Conservation (phyloP, 2,888 invertebrate genomes). For the Cryptocheilus praepositus region DNA sequence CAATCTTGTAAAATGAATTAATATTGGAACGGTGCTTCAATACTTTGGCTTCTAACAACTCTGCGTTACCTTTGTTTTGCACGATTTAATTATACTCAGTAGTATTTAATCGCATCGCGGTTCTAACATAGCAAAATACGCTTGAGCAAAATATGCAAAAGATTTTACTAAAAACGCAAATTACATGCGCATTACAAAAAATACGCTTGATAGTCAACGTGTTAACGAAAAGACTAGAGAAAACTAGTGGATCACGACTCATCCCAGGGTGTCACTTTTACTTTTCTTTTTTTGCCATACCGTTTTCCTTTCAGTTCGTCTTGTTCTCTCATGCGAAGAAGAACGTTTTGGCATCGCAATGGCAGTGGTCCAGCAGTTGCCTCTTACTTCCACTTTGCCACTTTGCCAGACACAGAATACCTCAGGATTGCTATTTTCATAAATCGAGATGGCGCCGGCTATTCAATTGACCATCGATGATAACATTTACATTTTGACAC, state of each 20-base stretch:
- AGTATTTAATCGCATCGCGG: too few relatives aligned
- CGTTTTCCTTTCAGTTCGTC: slow-evolving; percentile 29
- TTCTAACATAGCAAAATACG: too few relatives aligned
- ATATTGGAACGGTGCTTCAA: too few relatives aligned
- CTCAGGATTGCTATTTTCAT: slow-evolving; percentile 20
- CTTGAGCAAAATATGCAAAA: too few relatives aligned
- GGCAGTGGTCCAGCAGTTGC: slow-evolving; percentile 55
- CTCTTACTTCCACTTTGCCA: slow-evolving; percentile 30
- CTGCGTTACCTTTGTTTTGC: too few relatives aligned
- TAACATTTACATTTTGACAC: neutral
- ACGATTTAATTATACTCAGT: too few relatives aligned
- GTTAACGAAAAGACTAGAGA: slow-evolving; percentile 14
- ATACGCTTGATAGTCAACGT: too few relatives aligned
- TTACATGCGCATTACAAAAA: too few relatives aligned
- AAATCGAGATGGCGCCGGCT: slow-evolving; percentile 16
- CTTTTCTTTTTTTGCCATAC: slow-evolving; percentile 31
- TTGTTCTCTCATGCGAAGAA: slow-evolving; percentile 17
- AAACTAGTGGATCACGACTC: slow-evolving; percentile 15
- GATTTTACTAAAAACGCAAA: too few relatives aligned
- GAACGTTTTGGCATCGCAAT: slow-evolving; percentile 46
- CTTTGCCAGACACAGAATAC: slow-evolving; percentile 39
- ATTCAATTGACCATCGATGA: neutral
- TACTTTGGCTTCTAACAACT: too few relatives aligned
- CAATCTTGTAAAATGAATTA: too few relatives aligned
- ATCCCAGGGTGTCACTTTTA: slow-evolving; percentile 33